These are phyloP conservation scores for Mnemiopsis leidyi DNA, from an alignment of 37 sponge, comb jelly and placozoan species.

Conservation along the genomic window DNA sequence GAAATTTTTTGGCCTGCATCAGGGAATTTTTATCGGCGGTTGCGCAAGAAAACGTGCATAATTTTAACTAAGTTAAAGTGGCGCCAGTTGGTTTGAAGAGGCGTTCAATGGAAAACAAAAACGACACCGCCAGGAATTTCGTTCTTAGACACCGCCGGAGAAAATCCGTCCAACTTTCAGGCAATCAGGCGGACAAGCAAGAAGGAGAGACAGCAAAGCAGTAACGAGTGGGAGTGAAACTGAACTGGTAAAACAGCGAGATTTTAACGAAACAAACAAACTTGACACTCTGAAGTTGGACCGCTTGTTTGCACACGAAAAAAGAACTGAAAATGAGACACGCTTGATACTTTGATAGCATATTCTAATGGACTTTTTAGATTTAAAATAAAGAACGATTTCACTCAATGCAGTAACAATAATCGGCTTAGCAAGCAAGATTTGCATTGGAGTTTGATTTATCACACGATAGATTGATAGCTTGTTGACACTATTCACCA, in stretches of 20 bases:
- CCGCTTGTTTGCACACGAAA: not conserved
- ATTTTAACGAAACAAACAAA: not conserved
- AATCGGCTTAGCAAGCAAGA: not conserved
- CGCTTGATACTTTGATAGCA: not conserved
- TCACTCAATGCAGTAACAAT: not conserved
- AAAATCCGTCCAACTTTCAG: not conserved
- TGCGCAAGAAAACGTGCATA: not conserved
- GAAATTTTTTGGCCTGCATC: not conserved
- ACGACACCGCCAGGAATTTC: not conserved
- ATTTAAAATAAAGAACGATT: not conserved
- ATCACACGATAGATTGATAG: not conserved
- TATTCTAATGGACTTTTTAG: not conserved
- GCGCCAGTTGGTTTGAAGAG: not conserved
- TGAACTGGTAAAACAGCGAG: no score
- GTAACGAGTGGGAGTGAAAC: no score
- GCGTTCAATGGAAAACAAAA: not conserved
- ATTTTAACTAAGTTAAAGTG: not conserved
- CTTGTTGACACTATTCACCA: not conserved
- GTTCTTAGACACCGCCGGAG: not conserved
- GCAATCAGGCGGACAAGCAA: not conserved
- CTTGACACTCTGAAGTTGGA: not conserved
- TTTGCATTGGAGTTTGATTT: not conserved
- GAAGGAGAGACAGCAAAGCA: no score
- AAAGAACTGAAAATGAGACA: not conserved
- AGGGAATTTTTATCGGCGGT: not conserved